Evolutionary conservation across 2,888 invertebrate genomes (phyloP).

Genomic region (Thumatha senex): DNA sequence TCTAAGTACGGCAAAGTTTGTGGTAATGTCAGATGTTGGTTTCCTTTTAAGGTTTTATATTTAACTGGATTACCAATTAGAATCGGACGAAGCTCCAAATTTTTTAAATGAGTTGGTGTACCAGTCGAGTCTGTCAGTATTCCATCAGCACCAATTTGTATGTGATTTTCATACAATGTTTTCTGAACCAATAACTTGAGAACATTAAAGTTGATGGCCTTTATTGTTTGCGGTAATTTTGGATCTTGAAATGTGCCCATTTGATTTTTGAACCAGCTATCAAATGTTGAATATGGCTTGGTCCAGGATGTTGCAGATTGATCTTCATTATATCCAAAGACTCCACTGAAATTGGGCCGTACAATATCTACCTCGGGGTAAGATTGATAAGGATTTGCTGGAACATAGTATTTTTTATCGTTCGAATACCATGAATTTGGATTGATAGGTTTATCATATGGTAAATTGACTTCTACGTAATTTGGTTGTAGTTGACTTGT

Average conservation of each 20-base stretch:
- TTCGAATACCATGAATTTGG: too few relatives aligned
- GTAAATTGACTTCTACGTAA: background rate
- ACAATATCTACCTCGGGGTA: background rate
- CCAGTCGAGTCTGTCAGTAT: slow-evolving; percentile 30
- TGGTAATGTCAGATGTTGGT: slow-evolving; percentile 8
- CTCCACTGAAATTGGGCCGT: background rate
- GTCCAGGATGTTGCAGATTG: background rate
- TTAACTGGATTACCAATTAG: slow-evolving; percentile 49
- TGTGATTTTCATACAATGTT: slow-evolving; percentile 45
- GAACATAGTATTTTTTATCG: too few relatives aligned
- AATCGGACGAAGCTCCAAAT: slow-evolving; percentile 54
- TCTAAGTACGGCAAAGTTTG: slow-evolving; percentile 45
- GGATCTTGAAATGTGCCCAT: slow-evolving; percentile 34
- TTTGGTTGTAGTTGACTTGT: background rate
- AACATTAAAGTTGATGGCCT: slow-evolving; percentile 27
- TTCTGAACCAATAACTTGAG: slow-evolving; percentile 45
- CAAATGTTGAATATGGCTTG: slow-evolving; percentile 33
- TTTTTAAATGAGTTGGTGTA: slow-evolving; percentile 12
- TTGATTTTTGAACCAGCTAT: slow-evolving; percentile 50
- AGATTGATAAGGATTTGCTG: background rate
- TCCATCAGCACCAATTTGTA: slow-evolving; percentile 43
- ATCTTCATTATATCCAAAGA: background rate
- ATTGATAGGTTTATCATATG: background rate
- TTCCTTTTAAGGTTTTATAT: slow-evolving; percentile 25
- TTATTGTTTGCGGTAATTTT: slow-evolving; percentile 21